These are phyloP conservation scores for Acanthosepion lycidas DNA, from an alignment of 2,888 invertebrate genomes.

Conservation along the genomic window DNA sequence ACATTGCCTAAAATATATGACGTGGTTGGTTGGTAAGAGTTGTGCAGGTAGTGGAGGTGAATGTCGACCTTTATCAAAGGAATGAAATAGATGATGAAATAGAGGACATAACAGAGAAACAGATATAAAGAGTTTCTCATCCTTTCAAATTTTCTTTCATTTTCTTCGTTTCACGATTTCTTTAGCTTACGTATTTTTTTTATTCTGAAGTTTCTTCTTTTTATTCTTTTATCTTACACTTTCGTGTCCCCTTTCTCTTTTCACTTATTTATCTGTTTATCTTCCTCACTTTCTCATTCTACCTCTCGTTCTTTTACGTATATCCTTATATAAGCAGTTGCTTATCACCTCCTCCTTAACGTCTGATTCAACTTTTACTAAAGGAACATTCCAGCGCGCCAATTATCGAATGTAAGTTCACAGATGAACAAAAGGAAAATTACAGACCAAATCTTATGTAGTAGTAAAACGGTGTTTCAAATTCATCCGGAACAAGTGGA, in stretches of 20 bases:
- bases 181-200: neutral
- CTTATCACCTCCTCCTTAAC: neutral
- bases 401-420: neutral
- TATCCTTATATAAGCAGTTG: neutral
- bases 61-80: slow-evolving; percentile 8
- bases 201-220: neutral
- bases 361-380: neutral
- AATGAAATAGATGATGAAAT: neutral
- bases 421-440: neutral
- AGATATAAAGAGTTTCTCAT: neutral
- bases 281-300: neutral
- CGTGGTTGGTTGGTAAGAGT: neutral
- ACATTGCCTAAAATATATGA: neutral
- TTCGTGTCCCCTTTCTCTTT: neutral
- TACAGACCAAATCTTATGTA: neutral
- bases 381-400: neutral
- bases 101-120: neutral
- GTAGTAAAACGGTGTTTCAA: neutral
- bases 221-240: no score
- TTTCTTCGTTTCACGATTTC: neutral
- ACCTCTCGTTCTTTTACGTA: neutral
- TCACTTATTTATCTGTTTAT: neutral
- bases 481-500: neutral
- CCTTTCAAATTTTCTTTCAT: neutral
- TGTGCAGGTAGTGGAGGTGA: neutral